phyloP scores from a whole-genome alignment of 2,888 invertebrate genomes.

The Diplazon laetatorius region DNA sequence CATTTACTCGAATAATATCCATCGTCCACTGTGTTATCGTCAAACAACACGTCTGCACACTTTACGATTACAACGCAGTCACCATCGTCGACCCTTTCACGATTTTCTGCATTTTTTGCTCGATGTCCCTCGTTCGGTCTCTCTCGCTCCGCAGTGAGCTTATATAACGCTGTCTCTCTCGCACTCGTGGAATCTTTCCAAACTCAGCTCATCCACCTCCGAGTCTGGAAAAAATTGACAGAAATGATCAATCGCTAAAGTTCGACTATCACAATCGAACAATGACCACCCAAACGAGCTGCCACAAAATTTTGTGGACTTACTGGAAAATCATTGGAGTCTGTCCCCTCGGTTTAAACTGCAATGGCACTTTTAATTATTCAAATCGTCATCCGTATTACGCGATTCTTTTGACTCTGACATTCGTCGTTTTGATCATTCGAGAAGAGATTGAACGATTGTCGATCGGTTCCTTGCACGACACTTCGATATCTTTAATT shows the following conservation, averaged over 20 bases:
- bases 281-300: neutral
- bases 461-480: neutral
- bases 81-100: neutral
- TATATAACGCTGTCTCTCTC: too few species aligned
- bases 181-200: too few species aligned
- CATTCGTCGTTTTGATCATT: neutral
- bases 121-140: too few species aligned
- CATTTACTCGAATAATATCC: neutral
- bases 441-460: neutral
- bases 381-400: neutral
- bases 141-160: too few species aligned
- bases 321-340: conserved; percentile 12
- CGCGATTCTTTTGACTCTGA: neutral
- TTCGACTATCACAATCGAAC: neutral
- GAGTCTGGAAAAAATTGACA: too few species aligned
- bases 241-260: too few species aligned
- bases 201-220: too few species aligned
- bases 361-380: neutral
- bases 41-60: neutral
- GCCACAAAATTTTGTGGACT: neutral
- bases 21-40: neutral
- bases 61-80: neutral
- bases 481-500: neutral
- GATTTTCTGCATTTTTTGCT: too few species aligned
- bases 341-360: conserved; percentile 6